A percentile compares a stretch with the other conserved stretches of the same genome.
Evolutionary conservation across 2,888 invertebrate species (phyloP).

Genomic region (Drosophila tanythrix): DNA sequence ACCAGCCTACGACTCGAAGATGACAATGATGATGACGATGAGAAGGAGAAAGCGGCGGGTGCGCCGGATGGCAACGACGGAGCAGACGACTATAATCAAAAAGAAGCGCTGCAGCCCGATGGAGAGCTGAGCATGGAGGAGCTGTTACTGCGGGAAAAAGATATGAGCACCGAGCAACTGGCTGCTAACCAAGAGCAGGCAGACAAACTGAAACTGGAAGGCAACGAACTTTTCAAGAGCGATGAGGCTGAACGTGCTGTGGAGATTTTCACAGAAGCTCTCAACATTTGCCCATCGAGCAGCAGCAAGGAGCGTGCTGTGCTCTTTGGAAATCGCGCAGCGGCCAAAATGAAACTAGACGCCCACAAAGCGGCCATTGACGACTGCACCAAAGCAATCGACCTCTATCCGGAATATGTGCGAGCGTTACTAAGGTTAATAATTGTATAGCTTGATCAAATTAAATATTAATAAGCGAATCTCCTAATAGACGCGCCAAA

Average conservation of each 20-base stretch:
- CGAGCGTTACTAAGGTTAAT: constrained; percentile 90
- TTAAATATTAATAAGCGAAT: neutral
- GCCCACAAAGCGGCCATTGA: constrained; percentile 90
- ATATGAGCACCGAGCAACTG: constrained; percentile 89
- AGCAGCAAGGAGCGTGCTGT: constrained; percentile 91
- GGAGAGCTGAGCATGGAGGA: constrained; percentile 86
- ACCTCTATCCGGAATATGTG: constrained; percentile 92
- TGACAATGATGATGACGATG: constrained; percentile 16
- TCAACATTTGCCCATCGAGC: constrained; percentile 91
- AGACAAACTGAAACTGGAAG: constrained; percentile 89
- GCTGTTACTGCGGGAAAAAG: constrained; percentile 87
- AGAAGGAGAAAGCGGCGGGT: constrained; percentile 1
- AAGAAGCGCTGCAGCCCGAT: constrained; percentile 82
- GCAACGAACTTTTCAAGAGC: constrained; percentile 91
- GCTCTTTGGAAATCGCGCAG: constrained; percentile 94
- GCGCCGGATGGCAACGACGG: constrained; percentile 25
- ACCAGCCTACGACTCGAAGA: constrained; percentile 66
- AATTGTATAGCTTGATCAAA: neutral
- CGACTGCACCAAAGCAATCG: constrained; percentile 94
- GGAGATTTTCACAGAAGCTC: constrained; percentile 90
- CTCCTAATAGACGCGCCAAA: constrained; percentile 90
- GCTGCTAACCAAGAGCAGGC: constrained; percentile 87
- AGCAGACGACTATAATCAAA: constrained; percentile 14
- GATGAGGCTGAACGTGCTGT: constrained; percentile 88
- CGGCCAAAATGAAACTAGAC: constrained; percentile 90